A percentile compares a stretch with the other conserved stretches of the same genome.
phyloP scores from a whole-genome alignment of 2,888 invertebrate species.

The Pemphredon lugubris region DNA sequence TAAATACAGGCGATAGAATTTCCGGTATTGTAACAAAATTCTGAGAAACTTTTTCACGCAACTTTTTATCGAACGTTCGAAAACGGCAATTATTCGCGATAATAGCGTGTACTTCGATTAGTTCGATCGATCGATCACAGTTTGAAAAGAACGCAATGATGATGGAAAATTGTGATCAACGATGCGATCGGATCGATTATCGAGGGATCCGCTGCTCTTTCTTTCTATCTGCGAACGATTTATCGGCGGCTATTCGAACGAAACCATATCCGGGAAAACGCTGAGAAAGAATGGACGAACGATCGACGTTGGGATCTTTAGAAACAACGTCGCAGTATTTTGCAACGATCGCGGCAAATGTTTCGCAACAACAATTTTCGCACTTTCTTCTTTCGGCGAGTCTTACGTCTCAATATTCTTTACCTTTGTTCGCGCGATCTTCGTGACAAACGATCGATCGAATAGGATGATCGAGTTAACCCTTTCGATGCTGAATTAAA shows the following conservation, averaged over 20 bases:
- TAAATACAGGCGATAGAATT: too few relatives aligned
- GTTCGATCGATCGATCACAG: too few relatives aligned
- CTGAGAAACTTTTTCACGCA: too few relatives aligned
- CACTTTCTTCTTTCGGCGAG: slow-evolving; percentile 1
- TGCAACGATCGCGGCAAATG: background rate
- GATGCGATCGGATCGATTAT: too few relatives aligned
- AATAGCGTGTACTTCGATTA: too few relatives aligned
- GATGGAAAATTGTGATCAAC: too few relatives aligned
- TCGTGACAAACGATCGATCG: background rate
- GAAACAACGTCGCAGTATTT: background rate
- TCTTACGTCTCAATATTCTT: background rate
- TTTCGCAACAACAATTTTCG: background rate
- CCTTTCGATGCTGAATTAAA: too few relatives aligned
- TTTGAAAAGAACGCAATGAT: too few relatives aligned
- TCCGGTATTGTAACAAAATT: too few relatives aligned
- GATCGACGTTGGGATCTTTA: background rate
- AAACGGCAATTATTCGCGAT: too few relatives aligned
- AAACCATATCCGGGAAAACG: slow-evolving; percentile 1
- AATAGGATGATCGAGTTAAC: background rate
- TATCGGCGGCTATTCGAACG: background rate
- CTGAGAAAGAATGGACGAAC: slow-evolving; percentile 13
- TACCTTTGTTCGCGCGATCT: background rate
- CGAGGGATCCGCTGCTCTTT: slow-evolving; percentile 1
- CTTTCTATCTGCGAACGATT: slow-evolving; percentile 1
- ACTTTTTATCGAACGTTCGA: too few relatives aligned